phyloP scores from a whole-genome alignment of 2,113 vertebrate genomes.

The Neoarius graeffei region DNA sequence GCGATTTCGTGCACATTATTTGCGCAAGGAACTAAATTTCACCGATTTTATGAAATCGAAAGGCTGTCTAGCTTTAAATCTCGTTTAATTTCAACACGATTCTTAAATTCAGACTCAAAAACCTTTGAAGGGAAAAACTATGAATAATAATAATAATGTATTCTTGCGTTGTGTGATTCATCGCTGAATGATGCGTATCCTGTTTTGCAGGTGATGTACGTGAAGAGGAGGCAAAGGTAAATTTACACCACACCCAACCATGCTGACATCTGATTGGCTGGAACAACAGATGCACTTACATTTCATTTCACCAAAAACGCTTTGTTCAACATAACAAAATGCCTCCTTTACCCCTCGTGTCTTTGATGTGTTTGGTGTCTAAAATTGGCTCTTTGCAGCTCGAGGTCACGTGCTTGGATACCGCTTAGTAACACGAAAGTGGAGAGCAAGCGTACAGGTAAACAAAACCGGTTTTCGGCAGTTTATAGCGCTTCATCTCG shows the following conservation, averaged over 20 bases:
- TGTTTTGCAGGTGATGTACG: constrained; percentile 82
- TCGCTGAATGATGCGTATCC: background rate
- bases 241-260: background rate
- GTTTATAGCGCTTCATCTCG: too few relatives aligned
- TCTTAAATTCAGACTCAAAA: background rate
- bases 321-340: background rate
- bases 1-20: too few relatives aligned
- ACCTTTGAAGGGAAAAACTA: background rate
- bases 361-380: background rate
- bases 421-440: too few relatives aligned
- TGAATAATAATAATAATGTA: too few relatives aligned
- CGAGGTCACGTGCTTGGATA: too few relatives aligned
- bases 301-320: background rate
- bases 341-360: background rate
- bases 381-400: too few relatives aligned
- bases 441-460: too few relatives aligned
- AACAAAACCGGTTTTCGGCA: too few relatives aligned
- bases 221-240: constrained; percentile 87
- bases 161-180: background rate
- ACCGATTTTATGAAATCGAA: too few relatives aligned
- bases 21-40: too few relatives aligned
- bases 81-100: too few relatives aligned
- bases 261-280: background rate
- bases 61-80: too few relatives aligned
- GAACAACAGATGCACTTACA: background rate